phyloP scores from a whole-genome alignment of 1,140 invertebrate species.

The Pentalonia nigronervosa region DNA sequence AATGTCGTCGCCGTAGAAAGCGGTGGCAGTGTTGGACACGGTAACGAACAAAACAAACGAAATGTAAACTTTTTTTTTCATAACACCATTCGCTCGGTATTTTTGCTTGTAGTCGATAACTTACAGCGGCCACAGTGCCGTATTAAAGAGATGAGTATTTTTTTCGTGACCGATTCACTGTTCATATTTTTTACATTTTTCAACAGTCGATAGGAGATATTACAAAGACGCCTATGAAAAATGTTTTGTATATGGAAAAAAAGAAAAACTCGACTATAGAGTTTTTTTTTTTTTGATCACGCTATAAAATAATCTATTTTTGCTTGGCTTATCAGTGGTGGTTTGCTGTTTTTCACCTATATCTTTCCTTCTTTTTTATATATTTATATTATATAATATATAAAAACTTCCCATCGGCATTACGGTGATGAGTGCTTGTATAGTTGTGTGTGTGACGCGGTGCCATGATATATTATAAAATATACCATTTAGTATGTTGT shows the following conservation, averaged over 20 bases:
- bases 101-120: not conserved
- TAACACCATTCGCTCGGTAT: not conserved
- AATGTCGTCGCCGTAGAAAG: not conserved
- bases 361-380: not conserved
- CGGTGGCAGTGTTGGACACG: not conserved
- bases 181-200: not conserved
- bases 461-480: not conserved
- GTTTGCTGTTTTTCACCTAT: conserved; percentile 24
- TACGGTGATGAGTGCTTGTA: not conserved
- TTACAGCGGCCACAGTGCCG: not conserved
- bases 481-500: not conserved
- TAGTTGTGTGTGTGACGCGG: not conserved
- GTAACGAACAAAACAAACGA: not conserved
- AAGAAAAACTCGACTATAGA: not conserved
- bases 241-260: not conserved
- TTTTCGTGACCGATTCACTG: not conserved
- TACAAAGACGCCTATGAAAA: not conserved
- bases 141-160: not conserved
- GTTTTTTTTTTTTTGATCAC: not conserved
- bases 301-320: conserved; percentile 5
- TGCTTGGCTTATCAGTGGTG: conserved; percentile 35
- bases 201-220: not conserved
- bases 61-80: not conserved
- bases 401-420: not conserved
- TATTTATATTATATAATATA: not conserved